Evolutionary conservation across 2,888 invertebrate genomes (phyloP).

Genomic region (Eudasyphora cyanicolor): DNA sequence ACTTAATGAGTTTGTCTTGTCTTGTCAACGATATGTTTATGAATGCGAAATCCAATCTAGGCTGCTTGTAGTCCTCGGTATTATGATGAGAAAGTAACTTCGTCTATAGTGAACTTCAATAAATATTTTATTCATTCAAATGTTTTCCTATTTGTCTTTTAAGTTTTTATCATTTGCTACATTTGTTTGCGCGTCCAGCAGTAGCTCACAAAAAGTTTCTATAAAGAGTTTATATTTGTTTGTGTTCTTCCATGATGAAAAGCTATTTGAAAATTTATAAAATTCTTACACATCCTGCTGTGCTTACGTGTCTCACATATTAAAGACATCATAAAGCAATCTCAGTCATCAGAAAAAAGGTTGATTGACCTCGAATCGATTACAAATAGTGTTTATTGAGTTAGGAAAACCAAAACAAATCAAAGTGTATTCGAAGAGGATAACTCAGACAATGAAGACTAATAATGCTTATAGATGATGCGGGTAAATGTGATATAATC

Average conservation of each 20-base stretch:
- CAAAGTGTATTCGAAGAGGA: not conserved
- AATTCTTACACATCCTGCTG: slow-evolving; percentile 34
- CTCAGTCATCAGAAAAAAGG: not conserved
- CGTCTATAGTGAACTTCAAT: too few species aligned
- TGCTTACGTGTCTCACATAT: slow-evolving; percentile 39
- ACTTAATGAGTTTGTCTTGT: too few species aligned
- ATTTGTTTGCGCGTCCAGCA: not conserved
- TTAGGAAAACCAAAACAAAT: not conserved
- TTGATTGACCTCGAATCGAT: slow-evolving; percentile 36
- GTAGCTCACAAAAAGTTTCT: not conserved
- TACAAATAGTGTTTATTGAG: not conserved
- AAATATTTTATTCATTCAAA: too few species aligned
- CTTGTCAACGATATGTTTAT: too few species aligned
- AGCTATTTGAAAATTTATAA: not conserved
- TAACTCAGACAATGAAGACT: too few species aligned
- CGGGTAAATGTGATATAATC: too few species aligned
- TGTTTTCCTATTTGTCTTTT: too few species aligned
- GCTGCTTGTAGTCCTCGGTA: too few species aligned
- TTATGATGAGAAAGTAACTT: too few species aligned
- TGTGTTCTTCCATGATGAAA: slow-evolving; percentile 5
- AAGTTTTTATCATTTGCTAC: too few species aligned
- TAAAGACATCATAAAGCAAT: slow-evolving; percentile 3
- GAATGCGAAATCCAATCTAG: too few species aligned
- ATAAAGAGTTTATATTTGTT: not conserved
- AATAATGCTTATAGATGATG: too few species aligned